phyloP scores from a whole-genome alignment of 2,113 vertebrate genomes.

The Bostrychus sinensis region DNA sequence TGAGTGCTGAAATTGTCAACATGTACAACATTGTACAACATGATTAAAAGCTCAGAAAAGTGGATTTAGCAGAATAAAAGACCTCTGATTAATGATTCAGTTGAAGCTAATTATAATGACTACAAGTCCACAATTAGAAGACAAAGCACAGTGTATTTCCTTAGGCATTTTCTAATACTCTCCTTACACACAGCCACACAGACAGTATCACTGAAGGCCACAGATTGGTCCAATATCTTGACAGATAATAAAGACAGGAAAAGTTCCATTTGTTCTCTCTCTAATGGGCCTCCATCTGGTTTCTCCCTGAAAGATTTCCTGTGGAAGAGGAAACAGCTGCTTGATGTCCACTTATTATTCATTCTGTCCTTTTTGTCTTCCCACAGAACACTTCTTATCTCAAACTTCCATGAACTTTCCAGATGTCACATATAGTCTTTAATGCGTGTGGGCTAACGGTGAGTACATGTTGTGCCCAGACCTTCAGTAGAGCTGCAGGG shows the following conservation, averaged over 20 bases:
- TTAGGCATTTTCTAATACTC: slow-evolving; percentile 1
- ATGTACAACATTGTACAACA: too few species aligned
- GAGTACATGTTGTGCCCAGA: slow-evolving; percentile 14
- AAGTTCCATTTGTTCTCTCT: slow-evolving; percentile 44
- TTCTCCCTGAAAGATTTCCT: slow-evolving; percentile 48
- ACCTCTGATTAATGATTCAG: slow-evolving; percentile 28
- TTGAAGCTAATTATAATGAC: slow-evolving; percentile 24
- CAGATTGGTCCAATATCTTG: slow-evolving; percentile 33
- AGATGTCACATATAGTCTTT: background rate
- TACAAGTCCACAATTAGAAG: too few species aligned
- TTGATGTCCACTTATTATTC: slow-evolving; percentile 40
- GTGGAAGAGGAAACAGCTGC: slow-evolving; percentile 52
- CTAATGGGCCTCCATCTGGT: slow-evolving; percentile 60
- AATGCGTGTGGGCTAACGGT: slow-evolving; percentile 2
- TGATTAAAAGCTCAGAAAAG: too few species aligned
- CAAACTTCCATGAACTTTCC: background rate
- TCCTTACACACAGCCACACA: slow-evolving; percentile 8
- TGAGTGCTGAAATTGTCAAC: too few species aligned
- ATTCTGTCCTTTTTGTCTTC: slow-evolving; percentile 24
- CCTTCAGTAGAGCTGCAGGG: slow-evolving; percentile 28
- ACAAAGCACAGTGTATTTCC: slow-evolving; percentile 12
- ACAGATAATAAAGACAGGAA: slow-evolving; percentile 41
- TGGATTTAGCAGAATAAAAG: too few species aligned
- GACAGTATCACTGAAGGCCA: slow-evolving; percentile 30
- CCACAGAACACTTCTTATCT: background rate